A percentile compares a stretch with the other conserved stretches of the same genome.
These are phyloP conservation scores for Drosophila seclusa DNA, from an alignment of 2,888 invertebrate species.

Conservation along the genomic window DNA sequence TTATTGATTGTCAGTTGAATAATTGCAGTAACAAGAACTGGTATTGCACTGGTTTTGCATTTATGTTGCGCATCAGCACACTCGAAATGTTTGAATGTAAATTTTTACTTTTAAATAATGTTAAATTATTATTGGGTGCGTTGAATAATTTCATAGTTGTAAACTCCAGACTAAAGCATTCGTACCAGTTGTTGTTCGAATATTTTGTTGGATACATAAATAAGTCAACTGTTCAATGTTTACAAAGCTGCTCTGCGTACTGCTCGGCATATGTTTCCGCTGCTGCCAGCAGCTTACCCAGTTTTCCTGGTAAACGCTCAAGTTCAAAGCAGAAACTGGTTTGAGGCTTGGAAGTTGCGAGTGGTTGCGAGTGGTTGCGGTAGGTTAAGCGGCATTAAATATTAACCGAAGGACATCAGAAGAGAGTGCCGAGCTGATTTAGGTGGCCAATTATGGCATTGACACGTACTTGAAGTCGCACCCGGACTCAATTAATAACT, in stretches of 20 bases:
- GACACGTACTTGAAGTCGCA: background rate
- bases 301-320: background rate
- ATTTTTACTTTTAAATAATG: background rate
- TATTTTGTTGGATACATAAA: background rate
- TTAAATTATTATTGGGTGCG: background rate
- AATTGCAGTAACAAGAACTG: background rate
- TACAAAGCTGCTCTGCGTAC: background rate
- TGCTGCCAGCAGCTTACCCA: background rate
- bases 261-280: no score
- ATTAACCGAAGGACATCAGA: conserved; percentile 1
- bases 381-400: conserved; percentile 6
- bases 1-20: background rate
- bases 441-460: conserved; percentile 2
- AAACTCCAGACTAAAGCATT: background rate
- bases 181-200: background rate
- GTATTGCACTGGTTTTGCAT: background rate
- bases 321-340: background rate
- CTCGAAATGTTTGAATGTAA: background rate
- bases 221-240: conserved; percentile 19
- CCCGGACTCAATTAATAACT: background rate
- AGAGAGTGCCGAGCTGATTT: background rate
- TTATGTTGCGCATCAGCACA: background rate
- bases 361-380: no score
- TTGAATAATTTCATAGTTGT: background rate
- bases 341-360: background rate